phyloP scores from a whole-genome alignment of 1,140 invertebrate genomes.

The Drosophila malerkotliana region DNA sequence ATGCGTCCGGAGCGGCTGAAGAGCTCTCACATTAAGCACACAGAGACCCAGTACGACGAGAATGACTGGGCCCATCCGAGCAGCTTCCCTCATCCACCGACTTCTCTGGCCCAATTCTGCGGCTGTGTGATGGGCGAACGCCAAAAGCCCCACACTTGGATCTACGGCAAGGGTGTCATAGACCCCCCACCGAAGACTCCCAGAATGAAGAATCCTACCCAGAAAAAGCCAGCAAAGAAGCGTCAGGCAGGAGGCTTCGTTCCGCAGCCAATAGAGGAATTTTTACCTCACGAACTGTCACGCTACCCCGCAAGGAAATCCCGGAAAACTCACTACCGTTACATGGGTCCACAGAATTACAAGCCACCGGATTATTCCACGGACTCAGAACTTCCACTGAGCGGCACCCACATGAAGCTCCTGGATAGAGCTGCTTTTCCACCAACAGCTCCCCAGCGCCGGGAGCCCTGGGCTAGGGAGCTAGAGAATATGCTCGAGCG shows the following conservation, averaged over 20 bases:
- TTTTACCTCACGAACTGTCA: background rate
- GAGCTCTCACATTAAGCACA: slow-evolving; percentile 40
- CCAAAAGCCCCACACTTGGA: slow-evolving; percentile 37
- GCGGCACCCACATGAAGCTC: slow-evolving; percentile 27
- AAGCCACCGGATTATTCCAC: background rate
- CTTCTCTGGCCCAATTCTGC: slow-evolving; percentile 47
- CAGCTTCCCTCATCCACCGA: slow-evolving; percentile 58
- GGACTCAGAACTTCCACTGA: slow-evolving; percentile 14
- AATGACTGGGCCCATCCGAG: slow-evolving; percentile 65
- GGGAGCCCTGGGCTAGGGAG: slow-evolving; percentile 21
- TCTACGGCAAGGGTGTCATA: slow-evolving; percentile 63
- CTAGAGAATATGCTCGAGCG: slow-evolving; percentile 3
- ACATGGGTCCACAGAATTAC: background rate
- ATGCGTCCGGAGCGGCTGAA: slow-evolving; percentile 67
- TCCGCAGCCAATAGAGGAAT: background rate
- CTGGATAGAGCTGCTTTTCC: slow-evolving; percentile 44
- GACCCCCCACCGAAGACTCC: slow-evolving; percentile 51
- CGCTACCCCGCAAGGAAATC: background rate
- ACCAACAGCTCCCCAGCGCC: slow-evolving; percentile 20
- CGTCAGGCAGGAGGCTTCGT: slow-evolving; percentile 37
- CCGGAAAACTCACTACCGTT: background rate
- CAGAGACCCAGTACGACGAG: slow-evolving; percentile 72
- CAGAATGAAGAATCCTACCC: slow-evolving; percentile 45
- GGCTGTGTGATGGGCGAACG: slow-evolving; percentile 62
- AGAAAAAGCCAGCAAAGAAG: slow-evolving; percentile 35